Conservation (phyloP, 2,797 vertebrate species). For the Darevskia mixta region DNA sequence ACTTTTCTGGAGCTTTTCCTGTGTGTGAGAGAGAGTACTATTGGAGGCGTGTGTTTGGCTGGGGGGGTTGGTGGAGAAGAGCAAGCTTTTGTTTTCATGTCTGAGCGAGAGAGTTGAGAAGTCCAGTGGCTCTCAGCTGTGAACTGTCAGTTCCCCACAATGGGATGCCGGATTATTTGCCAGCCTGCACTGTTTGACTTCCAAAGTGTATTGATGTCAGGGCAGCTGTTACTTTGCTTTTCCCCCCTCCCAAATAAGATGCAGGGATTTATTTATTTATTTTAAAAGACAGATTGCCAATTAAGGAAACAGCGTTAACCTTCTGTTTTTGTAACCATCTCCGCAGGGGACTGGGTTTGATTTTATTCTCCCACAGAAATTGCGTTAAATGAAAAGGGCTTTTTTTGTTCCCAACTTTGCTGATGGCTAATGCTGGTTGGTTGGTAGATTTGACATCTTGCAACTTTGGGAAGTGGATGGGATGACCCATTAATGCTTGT, state of each 20-base stretch:
- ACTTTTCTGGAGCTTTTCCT: neutral
- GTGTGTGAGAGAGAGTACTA: too few relatives aligned
- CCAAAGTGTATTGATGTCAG: slow-evolving; percentile 3
- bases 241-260: neutral
- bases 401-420: slow-evolving; percentile 1
- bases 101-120: neutral
- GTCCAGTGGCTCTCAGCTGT: neutral
- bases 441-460: neutral
- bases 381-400: slow-evolving; percentile 23
- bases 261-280: neutral
- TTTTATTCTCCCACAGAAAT: neutral
- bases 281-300: neutral
- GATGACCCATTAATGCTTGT: neutral
- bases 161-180: neutral
- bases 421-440: neutral
- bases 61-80: neutral
- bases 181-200: neutral
- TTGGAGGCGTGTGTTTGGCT: neutral
- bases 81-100: neutral
- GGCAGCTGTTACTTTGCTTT: neutral
- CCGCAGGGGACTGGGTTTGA: neutral
- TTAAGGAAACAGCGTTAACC: neutral
- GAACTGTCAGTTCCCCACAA: neutral
- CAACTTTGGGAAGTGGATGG: neutral
- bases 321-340: slow-evolving; percentile 10